These are phyloP conservation scores for Geotrypetes seraphini DNA, from an alignment of 2,797 vertebrate species.

Conservation along the genomic window DNA sequence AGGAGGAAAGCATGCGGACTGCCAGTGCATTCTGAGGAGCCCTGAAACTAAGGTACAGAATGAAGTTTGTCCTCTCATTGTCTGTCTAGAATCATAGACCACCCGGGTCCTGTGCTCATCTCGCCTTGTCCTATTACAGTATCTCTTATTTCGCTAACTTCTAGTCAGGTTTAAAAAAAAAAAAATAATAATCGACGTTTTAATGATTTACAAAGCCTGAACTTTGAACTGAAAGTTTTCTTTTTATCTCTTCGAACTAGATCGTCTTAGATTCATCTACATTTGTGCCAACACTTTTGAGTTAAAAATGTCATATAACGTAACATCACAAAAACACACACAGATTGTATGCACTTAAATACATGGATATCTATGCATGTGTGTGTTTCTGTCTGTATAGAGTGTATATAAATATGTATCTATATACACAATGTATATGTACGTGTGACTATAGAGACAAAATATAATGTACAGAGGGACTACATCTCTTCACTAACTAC, in stretches of 20 bases:
- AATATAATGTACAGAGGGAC: too few relatives aligned
- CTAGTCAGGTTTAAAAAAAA: slow-evolving; percentile 3
- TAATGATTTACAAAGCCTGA: slow-evolving; percentile 10
- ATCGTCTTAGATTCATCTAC: neutral
- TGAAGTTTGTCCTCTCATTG: slow-evolving; percentile 19
- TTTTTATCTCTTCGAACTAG: neutral
- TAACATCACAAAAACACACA: too few relatives aligned
- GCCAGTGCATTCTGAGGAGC: slow-evolving; percentile 11
- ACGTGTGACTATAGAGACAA: neutral
- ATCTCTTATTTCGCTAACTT: neutral
- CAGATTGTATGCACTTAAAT: too few relatives aligned
- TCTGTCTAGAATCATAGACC: too few relatives aligned
- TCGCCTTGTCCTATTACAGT: too few relatives aligned
- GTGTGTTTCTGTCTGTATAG: too few relatives aligned
- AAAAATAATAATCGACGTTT: slow-evolving; percentile 7
- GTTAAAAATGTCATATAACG: neutral
- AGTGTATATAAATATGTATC: too few relatives aligned
- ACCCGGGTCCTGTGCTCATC: too few relatives aligned
- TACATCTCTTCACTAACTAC: too few relatives aligned
- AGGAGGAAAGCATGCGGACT: slow-evolving; percentile 15
- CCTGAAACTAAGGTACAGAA: slow-evolving; percentile 23
- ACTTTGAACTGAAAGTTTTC: slow-evolving; percentile 15
- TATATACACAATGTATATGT: fast-evolving
- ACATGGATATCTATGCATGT: too few relatives aligned
- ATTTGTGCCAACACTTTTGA: neutral